Base-by-base conservation (phyloP, 2,797 vertebrate genomes). In the Echeneis naucrates region DNA sequence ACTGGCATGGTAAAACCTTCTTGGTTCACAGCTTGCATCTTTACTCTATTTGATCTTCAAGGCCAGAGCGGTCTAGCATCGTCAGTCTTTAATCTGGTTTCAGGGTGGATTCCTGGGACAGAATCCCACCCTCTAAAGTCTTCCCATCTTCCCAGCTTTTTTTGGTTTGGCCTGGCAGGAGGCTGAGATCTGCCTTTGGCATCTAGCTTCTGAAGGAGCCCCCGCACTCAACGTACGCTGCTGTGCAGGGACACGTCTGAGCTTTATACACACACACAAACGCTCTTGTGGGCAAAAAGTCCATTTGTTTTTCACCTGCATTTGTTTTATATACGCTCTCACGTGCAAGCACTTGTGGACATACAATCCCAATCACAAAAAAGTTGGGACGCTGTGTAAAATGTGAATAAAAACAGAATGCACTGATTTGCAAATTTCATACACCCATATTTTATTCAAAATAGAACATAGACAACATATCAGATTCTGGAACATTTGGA, bases 11-110 rank as follows among this genome's bases (percentile, higher is more conserved):
- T 76, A 65, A 84, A 89, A 82, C 75, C 79, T 87, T 89, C 87
- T 88, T 73, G 83, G 77, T 89, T 92, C 92, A 87, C 92, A 91
- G 92, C 90, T 91, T 93, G 92, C 85, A 91, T 92, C 91, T 87
- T 82, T 68, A 21, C 72, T 87, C 72, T 71, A 82, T 94, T 93
- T 95, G 92, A 95, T 94, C 92, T 94, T 89, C 91, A 93, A 91
- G 89, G 85, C 90, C 70, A 62, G 67, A 69, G 69, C 63, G 53
- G 80, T 75, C 83, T 78, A 76, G 76, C 81, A 80, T 87, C 82
- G 56, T 86, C 76, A 72, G 80, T 82, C 92, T 94, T 93, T 93
- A 89, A 93, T 92, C 90, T 88, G 74, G 83, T 88, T 87, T 89
- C 87, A 90, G 70, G 75, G 77, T 84, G 86, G 87, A 89, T 88